phyloP scores from a whole-genome alignment of 2,113 vertebrate genomes.

The Entomyzon cyanotis region DNA sequence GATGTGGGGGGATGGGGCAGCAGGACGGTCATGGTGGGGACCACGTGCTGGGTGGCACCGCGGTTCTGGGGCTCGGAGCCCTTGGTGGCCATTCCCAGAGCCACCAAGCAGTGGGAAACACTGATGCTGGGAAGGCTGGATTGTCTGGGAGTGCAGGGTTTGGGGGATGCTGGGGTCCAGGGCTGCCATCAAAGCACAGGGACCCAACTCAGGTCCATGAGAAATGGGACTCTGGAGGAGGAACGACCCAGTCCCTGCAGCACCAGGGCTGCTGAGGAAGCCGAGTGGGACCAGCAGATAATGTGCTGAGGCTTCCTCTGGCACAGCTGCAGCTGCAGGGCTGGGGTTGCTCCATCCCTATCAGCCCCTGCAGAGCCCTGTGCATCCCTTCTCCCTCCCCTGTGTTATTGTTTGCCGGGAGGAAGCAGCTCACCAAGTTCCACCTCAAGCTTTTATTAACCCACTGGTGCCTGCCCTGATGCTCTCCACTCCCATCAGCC shows the following conservation, averaged over 20 bases:
- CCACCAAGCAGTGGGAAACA: neutral
- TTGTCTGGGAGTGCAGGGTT: neutral
- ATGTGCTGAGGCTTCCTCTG: neutral
- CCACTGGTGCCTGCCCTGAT: neutral
- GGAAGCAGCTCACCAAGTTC: constrained; percentile 39
- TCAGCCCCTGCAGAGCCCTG: neutral
- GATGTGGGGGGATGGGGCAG: neutral
- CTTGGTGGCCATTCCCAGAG: neutral
- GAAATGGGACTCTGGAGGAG: neutral
- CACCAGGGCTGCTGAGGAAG: neutral
- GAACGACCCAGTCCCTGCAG: rapidly evolving
- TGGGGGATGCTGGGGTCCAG: neutral
- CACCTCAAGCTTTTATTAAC: constrained; percentile 53
- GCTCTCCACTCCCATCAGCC: neutral
- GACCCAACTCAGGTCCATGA: neutral
- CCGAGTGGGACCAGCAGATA: constrained; percentile 32
- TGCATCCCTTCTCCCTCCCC: neutral
- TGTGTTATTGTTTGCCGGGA: neutral
- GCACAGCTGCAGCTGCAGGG: neutral
- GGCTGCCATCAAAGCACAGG: neutral
- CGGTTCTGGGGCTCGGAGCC: rapidly evolving
- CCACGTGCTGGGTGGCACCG: neutral
- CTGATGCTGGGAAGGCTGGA: neutral
- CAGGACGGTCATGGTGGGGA: neutral
- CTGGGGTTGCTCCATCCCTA: neutral